These are phyloP conservation scores for Phalacrocorax aristotelis DNA, from an alignment of 2,113 vertebrate species.

Conservation along the genomic window DNA sequence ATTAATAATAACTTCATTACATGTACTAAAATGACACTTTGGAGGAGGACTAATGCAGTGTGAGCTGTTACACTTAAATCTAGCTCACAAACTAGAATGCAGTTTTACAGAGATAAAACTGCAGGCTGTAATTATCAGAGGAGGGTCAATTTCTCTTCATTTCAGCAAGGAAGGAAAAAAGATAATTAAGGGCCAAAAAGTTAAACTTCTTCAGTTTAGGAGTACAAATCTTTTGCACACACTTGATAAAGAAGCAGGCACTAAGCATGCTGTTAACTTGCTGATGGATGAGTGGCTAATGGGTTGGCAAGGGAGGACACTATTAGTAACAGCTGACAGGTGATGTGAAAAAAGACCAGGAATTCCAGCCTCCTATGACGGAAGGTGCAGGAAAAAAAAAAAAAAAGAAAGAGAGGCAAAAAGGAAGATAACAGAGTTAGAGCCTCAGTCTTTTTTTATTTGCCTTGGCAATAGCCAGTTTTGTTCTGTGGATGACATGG, in stretches of 20 bases:
- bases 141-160: neutral
- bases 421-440: neutral
- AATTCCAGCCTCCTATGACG: neutral
- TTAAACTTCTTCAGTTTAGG: neutral
- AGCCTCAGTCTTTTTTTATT: neutral
- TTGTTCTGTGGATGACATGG: neutral
- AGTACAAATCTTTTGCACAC: neutral
- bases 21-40: neutral
- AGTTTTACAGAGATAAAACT: neutral
- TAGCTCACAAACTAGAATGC: neutral
- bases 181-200: neutral
- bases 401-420: neutral
- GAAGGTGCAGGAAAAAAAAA: neutral
- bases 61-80: neutral
- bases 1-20: neutral
- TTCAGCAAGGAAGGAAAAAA: neutral
- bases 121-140: neutral
- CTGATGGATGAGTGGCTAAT: neutral
- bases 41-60: neutral
- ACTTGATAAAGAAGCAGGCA: neutral
- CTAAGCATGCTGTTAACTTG: neutral
- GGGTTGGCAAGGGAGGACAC: neutral
- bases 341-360: neutral
- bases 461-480: neutral
- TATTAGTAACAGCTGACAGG: neutral